Percentiles rank a stretch among this genome's conserved stretches.
phyloP scores from a whole-genome alignment of 2,797 vertebrate genomes.

The Agapornis canus region DNA sequence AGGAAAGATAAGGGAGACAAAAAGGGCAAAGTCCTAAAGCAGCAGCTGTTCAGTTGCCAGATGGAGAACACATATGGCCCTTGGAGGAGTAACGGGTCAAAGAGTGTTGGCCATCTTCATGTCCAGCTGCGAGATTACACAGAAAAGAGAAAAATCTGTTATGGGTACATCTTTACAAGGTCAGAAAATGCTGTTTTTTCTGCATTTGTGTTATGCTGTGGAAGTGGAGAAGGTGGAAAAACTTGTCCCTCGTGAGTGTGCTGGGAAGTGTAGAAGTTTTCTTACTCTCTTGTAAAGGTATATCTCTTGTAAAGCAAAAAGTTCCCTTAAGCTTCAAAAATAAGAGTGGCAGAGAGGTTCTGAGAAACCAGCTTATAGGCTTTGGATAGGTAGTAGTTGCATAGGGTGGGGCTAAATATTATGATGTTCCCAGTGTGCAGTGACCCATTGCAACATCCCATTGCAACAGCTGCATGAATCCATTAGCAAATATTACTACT shows the following conservation, averaged over 20 bases:
- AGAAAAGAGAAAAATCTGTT: not conserved
- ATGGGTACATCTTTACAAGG: not conserved
- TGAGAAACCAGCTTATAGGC: not conserved
- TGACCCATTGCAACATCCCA: not conserved
- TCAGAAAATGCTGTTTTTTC: not conserved
- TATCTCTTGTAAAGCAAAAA: not conserved
- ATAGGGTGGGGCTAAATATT: not conserved
- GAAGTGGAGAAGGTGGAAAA: not conserved
- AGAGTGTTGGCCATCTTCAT: not conserved
- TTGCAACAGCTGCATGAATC: not conserved
- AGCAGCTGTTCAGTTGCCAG: not conserved
- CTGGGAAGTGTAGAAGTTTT: not conserved
- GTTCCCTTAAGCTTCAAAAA: not conserved
- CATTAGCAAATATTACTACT: not conserved
- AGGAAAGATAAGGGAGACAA: constrained; percentile 24
- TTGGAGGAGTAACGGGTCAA: constrained; percentile 16
- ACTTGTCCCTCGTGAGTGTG: not conserved
- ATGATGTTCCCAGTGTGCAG: not conserved
- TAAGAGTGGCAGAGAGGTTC: not conserved
- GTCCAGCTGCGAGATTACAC: constrained; percentile 12
- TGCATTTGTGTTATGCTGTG: not conserved
- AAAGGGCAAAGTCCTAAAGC: constrained; percentile 38
- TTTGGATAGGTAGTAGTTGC: not conserved
- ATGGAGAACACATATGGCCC: not conserved
- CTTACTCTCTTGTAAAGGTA: not conserved